phyloP scores from a whole-genome alignment of 2,113 vertebrate species.

The Morone saxatilis region DNA sequence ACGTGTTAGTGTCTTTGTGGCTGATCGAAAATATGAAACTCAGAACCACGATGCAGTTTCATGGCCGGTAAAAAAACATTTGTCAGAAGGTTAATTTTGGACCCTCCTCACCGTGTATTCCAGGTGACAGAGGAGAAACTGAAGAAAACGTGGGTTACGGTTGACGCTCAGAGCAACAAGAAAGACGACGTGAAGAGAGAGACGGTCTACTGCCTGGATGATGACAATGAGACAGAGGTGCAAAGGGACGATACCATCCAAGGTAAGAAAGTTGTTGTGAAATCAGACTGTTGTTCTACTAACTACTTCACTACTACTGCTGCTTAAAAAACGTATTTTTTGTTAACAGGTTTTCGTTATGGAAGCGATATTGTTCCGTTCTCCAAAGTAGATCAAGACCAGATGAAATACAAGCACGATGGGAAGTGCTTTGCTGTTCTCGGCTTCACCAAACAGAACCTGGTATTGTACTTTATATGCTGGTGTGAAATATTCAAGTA shows the following conservation, averaged over 20 bases:
- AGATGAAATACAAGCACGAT: constrained; percentile 96
- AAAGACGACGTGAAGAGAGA: constrained; percentile 91
- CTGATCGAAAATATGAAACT: too few species aligned
- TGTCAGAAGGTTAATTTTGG: too few species aligned
- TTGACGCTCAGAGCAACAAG: constrained; percentile 89
- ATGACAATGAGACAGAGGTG: constrained; percentile 96
- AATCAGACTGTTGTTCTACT: background rate
- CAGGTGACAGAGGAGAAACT: constrained; percentile 90
- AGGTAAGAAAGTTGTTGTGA: constrained; percentile 81
- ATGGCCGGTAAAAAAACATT: too few species aligned
- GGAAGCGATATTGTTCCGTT: constrained; percentile 98
- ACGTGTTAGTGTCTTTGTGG: too few species aligned
- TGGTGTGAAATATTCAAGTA: background rate
- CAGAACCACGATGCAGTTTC: too few species aligned
- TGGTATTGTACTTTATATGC: constrained; percentile 79
- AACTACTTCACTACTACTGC: too few species aligned
- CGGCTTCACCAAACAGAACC: constrained; percentile 90
- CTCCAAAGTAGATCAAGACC: constrained; percentile 96
- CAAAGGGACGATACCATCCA: constrained; percentile 92
- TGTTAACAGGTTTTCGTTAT: constrained; percentile 91
- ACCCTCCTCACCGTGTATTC: constrained; percentile 6
- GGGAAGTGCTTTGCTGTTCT: constrained; percentile 94
- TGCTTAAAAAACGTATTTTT: constrained; percentile 4
- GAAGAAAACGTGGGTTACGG: constrained; percentile 90
- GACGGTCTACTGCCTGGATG: constrained; percentile 93